Evolutionary conservation across 2,113 vertebrate species (phyloP), one percentile per base, ranked within the genome.

Genomic region (Tetraodon nigroviridis): DNA sequence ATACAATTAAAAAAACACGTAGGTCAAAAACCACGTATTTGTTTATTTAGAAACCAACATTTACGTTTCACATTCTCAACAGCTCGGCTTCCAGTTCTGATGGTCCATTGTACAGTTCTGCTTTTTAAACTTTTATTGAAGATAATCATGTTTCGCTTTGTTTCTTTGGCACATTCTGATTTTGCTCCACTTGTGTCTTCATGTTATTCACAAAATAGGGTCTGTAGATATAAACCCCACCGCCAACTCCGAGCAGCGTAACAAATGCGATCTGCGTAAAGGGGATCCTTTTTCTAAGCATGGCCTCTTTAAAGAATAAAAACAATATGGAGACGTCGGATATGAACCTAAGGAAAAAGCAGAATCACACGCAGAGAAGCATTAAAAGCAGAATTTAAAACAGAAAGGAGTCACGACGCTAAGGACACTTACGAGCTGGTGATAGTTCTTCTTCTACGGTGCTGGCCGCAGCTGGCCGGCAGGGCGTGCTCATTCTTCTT

Each of bases 161-260:
- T 57, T 73, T 64, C 55, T 80, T 71, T 67, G 59, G 40, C 64
- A 51, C 64, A 20, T 71, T 65, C 44, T 68, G 40, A 56, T 64
- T 62, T 73, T 63, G 64, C 45, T 49, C 57, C 74, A 49, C 57
- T 66, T 76, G 37, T 54, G 40, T 64, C 41, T 61, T 86, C 22
- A 46, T 53, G 18, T 49, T 61, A 0, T 82, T 40, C 41, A 90
- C 80, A 70, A 91, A 92, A 61, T 88, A 51, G 15, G 95, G 95
- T 68, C 79, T 89, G 79, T 94, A 98, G 67, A 98, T 90, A 65
- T 98, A 98, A 46, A 96, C 0, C 0, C 95, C 96, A 58, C 93
- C 91, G 41, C 29, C 74, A 52, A 96, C 83, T 71, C 96, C 95
- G 5, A 96, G 67, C 22, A 89, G 1, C 10, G 71, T 56, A 7